Percentiles rank a stretch among this genome's conserved stretches.
Conservation (phyloP, 1,140 invertebrate species). For the Bombus soroeensis region DNA sequence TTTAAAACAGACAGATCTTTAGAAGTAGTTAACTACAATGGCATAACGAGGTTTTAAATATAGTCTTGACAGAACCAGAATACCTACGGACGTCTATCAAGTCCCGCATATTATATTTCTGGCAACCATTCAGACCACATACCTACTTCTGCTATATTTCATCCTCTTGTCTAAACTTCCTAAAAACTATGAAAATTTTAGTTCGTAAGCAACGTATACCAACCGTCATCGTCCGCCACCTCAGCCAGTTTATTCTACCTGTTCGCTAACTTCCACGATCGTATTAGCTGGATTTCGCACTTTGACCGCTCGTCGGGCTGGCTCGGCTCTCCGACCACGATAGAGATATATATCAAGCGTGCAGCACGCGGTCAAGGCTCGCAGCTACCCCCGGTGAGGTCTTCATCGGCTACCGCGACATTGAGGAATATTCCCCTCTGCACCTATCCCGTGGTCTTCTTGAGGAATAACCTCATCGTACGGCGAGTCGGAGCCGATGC, state of each 20-base stretch:
- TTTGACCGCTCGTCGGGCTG: conserved; percentile 45
- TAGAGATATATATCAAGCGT: conserved; percentile 49
- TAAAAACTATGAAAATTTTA: neutral
- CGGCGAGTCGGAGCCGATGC: conserved; percentile 56
- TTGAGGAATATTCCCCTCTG: conserved; percentile 69
- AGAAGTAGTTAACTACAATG: too few species aligned
- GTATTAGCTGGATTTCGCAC: conserved; percentile 49
- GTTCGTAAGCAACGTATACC: too few species aligned
- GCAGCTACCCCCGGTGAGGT: conserved; percentile 65
- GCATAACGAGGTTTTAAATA: too few species aligned
- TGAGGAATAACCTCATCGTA: conserved; percentile 59
- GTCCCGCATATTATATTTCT: too few species aligned
- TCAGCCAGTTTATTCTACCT: neutral
- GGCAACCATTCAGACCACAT: too few species aligned
- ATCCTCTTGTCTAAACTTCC: too few species aligned
- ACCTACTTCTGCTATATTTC: too few species aligned
- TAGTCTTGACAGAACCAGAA: too few species aligned
- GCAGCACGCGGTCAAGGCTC: conserved; percentile 55
- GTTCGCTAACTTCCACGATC: neutral
- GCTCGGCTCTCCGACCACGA: conserved; percentile 31
- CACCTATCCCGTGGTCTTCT: conserved; percentile 51
- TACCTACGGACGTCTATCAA: too few species aligned
- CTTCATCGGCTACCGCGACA: conserved; percentile 68
- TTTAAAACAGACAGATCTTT: too few species aligned
- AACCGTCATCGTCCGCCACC: neutral